Evolutionary conservation across 2,888 invertebrate species (phyloP), one percentile per base, ranked within the genome.

Genomic region (Papilio elwesi): DNA sequence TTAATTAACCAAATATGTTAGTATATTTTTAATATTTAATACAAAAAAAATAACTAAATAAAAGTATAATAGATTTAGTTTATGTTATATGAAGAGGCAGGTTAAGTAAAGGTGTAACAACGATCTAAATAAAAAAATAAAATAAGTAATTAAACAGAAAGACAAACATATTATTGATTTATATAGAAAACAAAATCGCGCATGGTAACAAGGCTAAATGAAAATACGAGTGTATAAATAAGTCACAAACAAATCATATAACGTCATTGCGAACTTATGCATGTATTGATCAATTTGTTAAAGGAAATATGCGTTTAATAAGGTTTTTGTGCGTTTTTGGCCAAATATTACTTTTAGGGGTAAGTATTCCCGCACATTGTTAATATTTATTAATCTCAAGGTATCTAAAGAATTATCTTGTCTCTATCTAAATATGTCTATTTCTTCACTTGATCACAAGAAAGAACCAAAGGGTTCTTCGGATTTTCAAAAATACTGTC

Each of bases 241-340:
- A 62, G 47, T 49, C 69, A 8, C 62, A 57, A 63, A 13, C 52
- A 51, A 49, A 64, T 65, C 49, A 52, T n/a, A 12, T 13, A 67
- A 51, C 13, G 36, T 38, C n/a, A 68, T 64, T 64, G 15, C 9
- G 6, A 53, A 64, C 49, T 51, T 49, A 67, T 53, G 69, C 48
- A 52, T 48, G 26, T 55, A 36, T 49, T 64, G 43, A 62, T 51
- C 38, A 16, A 66, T 16, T 26, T 47, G 47, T 62, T 10, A 57
- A 16, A 13, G 43, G 15, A 74, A 53, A 70, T 57, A 74, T 74
- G 71, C 70, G 16, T 64, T 64, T 64, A 15, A n/a, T 55, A 49
- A 64, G 48, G 15, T 65, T 74, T 53, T 15, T 64, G 55, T 71
- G 74, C 36, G 51, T 74, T 71, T 74, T 70, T 16, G 57, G 59